Conservation (phyloP, 92 coral and sea anemone genomes). For the Porites lobata region DNA sequence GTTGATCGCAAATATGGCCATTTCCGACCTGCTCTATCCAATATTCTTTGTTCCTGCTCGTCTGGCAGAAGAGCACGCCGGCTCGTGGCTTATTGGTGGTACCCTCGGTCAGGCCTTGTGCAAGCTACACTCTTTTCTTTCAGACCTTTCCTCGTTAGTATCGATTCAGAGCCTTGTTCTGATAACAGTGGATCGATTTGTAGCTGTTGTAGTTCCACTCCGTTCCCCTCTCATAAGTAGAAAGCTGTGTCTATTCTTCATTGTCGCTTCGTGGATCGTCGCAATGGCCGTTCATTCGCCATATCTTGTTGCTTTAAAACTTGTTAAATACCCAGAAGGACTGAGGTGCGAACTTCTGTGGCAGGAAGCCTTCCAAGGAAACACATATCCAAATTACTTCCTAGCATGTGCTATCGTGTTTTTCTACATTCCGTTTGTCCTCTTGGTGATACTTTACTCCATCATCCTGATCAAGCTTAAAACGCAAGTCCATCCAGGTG, state of each 20-base stretch:
- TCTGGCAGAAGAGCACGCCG: background rate
- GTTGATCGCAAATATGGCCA: background rate
- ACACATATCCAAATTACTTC: background rate
- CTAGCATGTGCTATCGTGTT: background rate
- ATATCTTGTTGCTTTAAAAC: background rate
- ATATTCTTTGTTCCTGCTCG: background rate
- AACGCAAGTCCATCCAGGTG: background rate
- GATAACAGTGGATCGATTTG: background rate
- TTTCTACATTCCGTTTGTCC: background rate
- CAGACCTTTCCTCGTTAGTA: background rate
- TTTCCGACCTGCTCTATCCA: background rate
- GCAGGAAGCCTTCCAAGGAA: background rate
- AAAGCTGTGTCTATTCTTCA: background rate
- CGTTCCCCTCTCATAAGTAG: background rate
- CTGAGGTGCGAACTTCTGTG: background rate
- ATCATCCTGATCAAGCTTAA: background rate
- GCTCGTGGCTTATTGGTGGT: background rate
- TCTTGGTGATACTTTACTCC: background rate
- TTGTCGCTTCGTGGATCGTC: background rate
- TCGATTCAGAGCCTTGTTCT: background rate
- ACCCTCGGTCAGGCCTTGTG: background rate
- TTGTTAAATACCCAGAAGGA: background rate
- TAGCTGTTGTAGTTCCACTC: background rate
- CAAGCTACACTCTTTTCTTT: too few relatives aligned
- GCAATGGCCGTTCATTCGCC: background rate